Evolutionary conservation across 2,113 vertebrate genomes (phyloP).

Genomic region (Xiphophorus hellerii): DNA sequence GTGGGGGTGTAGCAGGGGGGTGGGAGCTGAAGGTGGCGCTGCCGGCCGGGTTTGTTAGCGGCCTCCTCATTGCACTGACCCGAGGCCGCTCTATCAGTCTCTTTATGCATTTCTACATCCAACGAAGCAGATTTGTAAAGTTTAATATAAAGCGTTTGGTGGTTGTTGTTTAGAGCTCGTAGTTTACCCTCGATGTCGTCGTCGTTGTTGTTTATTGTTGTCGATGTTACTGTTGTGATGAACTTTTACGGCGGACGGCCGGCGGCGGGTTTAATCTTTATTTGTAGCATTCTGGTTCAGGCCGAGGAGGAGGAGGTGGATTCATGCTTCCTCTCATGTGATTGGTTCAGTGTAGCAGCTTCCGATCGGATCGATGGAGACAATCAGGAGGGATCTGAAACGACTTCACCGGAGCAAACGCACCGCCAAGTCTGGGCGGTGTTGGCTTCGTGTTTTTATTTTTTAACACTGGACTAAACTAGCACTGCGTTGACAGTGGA

Average conservation of each 20-base stretch:
- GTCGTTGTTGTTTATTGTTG: slow-evolving; percentile 71
- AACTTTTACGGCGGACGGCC: slow-evolving; percentile 71
- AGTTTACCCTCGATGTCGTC: slow-evolving; percentile 72
- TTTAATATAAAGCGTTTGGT: slow-evolving; percentile 86
- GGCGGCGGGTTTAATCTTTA: slow-evolving; percentile 45
- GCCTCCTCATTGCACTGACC: slow-evolving; percentile 80
- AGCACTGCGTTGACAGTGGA: slow-evolving; percentile 66
- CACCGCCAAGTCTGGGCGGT: slow-evolving; percentile 58
- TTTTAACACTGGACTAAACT: slow-evolving; percentile 71
- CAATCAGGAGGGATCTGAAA: slow-evolving; percentile 67
- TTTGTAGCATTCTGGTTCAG: slow-evolving; percentile 65
- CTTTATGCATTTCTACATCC: slow-evolving; percentile 87
- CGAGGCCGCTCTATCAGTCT: slow-evolving; percentile 75
- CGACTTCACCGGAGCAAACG: slow-evolving; percentile 67
- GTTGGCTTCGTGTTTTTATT: slow-evolving; percentile 53
- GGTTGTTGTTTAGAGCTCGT: slow-evolving; percentile 77
- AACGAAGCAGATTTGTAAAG: slow-evolving; percentile 84
- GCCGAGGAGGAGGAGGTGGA: slow-evolving; percentile 34
- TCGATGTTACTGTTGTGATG: slow-evolving; percentile 76
- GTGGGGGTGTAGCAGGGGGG: slow-evolving; percentile 66
- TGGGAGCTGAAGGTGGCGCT: slow-evolving; percentile 59
- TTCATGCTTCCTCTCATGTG: slow-evolving; percentile 42
- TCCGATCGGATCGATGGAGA: slow-evolving; percentile 59
- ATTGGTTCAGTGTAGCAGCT: slow-evolving; percentile 43
- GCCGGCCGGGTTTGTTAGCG: slow-evolving; percentile 44